Evolutionary conservation across 2,113 vertebrate species (phyloP).

Genomic region (Callionymus lyra): DNA sequence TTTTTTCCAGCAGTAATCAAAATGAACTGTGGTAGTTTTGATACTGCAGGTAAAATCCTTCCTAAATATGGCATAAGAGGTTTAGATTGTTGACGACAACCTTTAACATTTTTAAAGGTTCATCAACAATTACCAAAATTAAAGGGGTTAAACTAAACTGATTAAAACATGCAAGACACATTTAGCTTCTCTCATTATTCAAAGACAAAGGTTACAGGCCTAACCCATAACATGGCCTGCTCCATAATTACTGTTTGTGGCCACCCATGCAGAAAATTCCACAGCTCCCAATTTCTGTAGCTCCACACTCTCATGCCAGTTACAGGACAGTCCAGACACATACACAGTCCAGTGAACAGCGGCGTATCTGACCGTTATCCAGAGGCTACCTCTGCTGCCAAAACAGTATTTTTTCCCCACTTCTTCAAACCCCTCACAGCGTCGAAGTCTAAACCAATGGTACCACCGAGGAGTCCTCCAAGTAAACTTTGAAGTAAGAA

Average conservation of each 20-base stretch:
- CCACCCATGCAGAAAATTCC: slow-evolving; percentile 63
- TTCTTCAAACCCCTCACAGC: slow-evolving; percentile 10
- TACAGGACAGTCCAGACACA: slow-evolving; percentile 28
- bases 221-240: slow-evolving; percentile 35
- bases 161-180: no score
- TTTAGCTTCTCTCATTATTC: slow-evolving; percentile 36
- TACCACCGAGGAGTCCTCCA: slow-evolving; percentile 9
- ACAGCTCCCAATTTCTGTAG: slow-evolving; percentile 46
- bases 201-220: slow-evolving; percentile 46
- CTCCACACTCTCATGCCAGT: slow-evolving; percentile 22
- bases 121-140: no score
- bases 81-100: no score
- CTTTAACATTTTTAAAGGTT: no score
- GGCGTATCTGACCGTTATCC: slow-evolving; percentile 28
- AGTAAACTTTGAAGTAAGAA: slow-evolving; percentile 31
- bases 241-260: slow-evolving; percentile 56
- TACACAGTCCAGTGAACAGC: slow-evolving; percentile 21
- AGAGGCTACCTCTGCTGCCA: slow-evolving; percentile 32
- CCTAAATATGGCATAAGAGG: no score
- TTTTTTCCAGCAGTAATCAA: no score
- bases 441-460: slow-evolving; percentile 10
- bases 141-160: no score
- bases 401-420: slow-evolving; percentile 24
- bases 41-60: no score
- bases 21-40: no score